Conservation (phyloP, 2,797 vertebrate genomes). For the Pagetopsis macropterus region DNA sequence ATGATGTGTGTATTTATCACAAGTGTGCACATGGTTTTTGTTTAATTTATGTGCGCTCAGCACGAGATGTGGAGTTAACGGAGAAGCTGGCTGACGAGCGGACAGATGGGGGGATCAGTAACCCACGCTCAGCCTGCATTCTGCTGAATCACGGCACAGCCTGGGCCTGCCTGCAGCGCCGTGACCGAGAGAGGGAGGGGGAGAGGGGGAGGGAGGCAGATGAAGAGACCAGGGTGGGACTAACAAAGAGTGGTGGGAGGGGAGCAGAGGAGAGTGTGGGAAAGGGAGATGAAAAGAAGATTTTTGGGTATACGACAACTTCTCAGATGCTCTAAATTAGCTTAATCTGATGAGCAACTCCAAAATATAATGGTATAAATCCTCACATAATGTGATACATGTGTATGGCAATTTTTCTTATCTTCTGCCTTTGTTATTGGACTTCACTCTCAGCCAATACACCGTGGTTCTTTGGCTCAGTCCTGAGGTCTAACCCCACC, state of each 20-base stretch:
- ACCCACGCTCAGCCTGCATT: slow-evolving; percentile 70
- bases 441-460: slow-evolving; percentile 28
- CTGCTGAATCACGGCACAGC: slow-evolving; percentile 78
- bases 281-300: slow-evolving; percentile 43
- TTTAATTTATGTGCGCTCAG: slow-evolving; percentile 38
- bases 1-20: slow-evolving; percentile 6
- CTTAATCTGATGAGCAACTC: background rate
- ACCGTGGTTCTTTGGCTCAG: slow-evolving; percentile 20
- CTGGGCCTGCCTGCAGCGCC: slow-evolving; percentile 54
- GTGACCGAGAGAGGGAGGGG: slow-evolving; percentile 19
- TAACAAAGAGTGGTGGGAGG: slow-evolving; percentile 12
- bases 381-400: slow-evolving; percentile 5
- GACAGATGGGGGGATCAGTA: slow-evolving; percentile 62
- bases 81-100: slow-evolving; percentile 58
- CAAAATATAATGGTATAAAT: background rate
- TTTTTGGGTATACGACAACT: slow-evolving; percentile 13
- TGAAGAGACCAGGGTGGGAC: slow-evolving; percentile 37
- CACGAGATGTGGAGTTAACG: slow-evolving; percentile 64
- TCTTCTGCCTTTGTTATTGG: slow-evolving; percentile 17
- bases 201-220: slow-evolving; percentile 6
- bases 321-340: slow-evolving; percentile 15
- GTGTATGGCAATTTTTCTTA: slow-evolving; percentile 14
- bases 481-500: slow-evolving; percentile 42
- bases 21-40: slow-evolving; percentile 13
- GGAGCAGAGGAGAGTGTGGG: slow-evolving; percentile 47